A percentile compares a stretch with the other conserved stretches of the same genome.
phyloP scores from a whole-genome alignment of 2,797 vertebrate genomes.

The Acomys russatus region DNA sequence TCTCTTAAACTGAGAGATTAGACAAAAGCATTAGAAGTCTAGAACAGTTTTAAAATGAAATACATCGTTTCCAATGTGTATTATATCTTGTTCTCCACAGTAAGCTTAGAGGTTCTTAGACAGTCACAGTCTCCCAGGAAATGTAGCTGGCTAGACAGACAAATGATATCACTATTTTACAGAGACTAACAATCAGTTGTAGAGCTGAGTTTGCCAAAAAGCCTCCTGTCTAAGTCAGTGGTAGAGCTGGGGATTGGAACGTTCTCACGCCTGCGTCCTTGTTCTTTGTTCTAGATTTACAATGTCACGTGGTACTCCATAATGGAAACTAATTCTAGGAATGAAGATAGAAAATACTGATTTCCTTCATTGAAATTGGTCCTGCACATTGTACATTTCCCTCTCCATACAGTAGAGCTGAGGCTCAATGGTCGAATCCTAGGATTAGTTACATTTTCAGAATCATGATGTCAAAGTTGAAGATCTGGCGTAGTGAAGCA shows the following conservation, averaged over 20 bases:
- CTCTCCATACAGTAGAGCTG: background rate
- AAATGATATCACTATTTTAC: slow-evolving; percentile 30
- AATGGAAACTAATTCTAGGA: slow-evolving; percentile 44
- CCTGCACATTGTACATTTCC: background rate
- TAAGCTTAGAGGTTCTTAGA: slow-evolving; percentile 32
- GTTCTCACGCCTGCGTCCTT: slow-evolving; percentile 60
- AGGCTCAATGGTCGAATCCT: slow-evolving; percentile 33
- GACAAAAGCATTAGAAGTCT: slow-evolving; percentile 40
- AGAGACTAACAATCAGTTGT: slow-evolving; percentile 32
- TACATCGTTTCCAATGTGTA: background rate
- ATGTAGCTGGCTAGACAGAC: slow-evolving; percentile 16
- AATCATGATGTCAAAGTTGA: slow-evolving; percentile 31
- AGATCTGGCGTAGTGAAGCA: background rate
- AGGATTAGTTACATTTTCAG: slow-evolving; percentile 47
- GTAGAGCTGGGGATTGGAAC: slow-evolving; percentile 37
- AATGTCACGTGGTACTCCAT: background rate
- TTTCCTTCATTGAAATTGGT: slow-evolving; percentile 38
- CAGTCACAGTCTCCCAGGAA: slow-evolving; percentile 6
- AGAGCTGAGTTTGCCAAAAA: slow-evolving; percentile 59
- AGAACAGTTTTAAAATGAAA: slow-evolving; percentile 58
- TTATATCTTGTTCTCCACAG: slow-evolving; percentile 40
- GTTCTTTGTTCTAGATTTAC: slow-evolving; percentile 51
- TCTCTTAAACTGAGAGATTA: slow-evolving; percentile 22
- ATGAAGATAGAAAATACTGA: slow-evolving; percentile 43
- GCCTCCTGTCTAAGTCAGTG: background rate